phyloP scores from a whole-genome alignment of 2,797 vertebrate species.

The Dermochelys coriacea region DNA sequence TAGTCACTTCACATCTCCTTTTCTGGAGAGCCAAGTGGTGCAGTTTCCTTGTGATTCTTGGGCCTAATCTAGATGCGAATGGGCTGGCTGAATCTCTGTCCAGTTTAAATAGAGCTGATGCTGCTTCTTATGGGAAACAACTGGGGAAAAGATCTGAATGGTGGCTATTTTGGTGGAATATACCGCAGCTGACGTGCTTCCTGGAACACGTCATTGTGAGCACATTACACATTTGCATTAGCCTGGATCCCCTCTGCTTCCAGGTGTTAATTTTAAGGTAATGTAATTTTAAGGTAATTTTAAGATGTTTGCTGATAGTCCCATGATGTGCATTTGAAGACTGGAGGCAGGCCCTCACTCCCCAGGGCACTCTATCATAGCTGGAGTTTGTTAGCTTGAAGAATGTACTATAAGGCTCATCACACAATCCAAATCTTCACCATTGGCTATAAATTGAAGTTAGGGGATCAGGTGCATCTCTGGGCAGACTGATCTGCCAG shows the following conservation, averaged over 20 bases:
- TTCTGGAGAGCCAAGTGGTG: neutral
- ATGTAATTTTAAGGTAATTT: no score
- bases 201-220: neutral
- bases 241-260: neutral
- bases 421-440: neutral
- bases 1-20: neutral
- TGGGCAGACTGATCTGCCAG: neutral
- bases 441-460: neutral
- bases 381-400: neutral
- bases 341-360: neutral
- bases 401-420: neutral
- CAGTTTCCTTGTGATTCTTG: neutral
- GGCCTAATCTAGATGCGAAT: neutral
- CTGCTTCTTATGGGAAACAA: neutral
- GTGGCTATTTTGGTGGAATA: neutral
- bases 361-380: neutral
- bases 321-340: neutral
- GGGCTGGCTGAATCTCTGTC: neutral
- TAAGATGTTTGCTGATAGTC: neutral
- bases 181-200: neutral
- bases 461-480: neutral
- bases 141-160: neutral
- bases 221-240: neutral
- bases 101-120: neutral
- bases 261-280: neutral